These are phyloP conservation scores for Ostrea denselamellosa DNA, from an alignment of 1,140 invertebrate genomes.

Conservation along the genomic window DNA sequence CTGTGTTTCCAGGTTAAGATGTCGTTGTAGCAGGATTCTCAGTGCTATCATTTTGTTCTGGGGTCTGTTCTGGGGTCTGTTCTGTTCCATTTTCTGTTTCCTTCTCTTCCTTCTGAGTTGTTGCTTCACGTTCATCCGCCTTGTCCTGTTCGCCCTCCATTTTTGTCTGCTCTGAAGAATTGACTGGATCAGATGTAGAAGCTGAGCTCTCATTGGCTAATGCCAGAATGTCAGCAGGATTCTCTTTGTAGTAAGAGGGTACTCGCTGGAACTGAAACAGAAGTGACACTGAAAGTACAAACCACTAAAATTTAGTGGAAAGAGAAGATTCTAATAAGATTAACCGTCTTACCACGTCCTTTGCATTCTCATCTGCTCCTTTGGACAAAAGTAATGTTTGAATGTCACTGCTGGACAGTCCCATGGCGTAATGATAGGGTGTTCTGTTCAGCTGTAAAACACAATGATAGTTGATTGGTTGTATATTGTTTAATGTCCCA, in stretches of 20 bases:
- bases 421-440: constrained; percentile 66
- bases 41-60: not conserved
- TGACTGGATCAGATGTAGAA: not conserved
- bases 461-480: no score
- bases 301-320: not conserved
- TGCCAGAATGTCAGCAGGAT: constrained; percentile 54
- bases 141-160: not conserved
- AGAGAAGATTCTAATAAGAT: not conserved
- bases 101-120: not conserved
- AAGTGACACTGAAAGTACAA: not conserved
- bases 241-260: constrained; percentile 59
- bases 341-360: constrained; percentile 76
- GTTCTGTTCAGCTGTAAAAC: constrained; percentile 64
- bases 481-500: no score
- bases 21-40: constrained; percentile 10
- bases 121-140: constrained; percentile 20
- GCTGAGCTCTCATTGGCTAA: constrained; percentile 44
- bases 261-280: constrained; percentile 51
- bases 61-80: not conserved
- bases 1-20: not conserved
- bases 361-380: constrained; percentile 80
- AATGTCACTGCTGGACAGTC: constrained; percentile 74
- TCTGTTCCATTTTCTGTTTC: constrained; percentile 17
- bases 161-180: not conserved
- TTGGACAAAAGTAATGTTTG: constrained; percentile 80